Evolutionary conservation across 2,888 invertebrate genomes (phyloP), one percentile per base, ranked within the genome.

Genomic region (Lycocerus yunnanus): DNA sequence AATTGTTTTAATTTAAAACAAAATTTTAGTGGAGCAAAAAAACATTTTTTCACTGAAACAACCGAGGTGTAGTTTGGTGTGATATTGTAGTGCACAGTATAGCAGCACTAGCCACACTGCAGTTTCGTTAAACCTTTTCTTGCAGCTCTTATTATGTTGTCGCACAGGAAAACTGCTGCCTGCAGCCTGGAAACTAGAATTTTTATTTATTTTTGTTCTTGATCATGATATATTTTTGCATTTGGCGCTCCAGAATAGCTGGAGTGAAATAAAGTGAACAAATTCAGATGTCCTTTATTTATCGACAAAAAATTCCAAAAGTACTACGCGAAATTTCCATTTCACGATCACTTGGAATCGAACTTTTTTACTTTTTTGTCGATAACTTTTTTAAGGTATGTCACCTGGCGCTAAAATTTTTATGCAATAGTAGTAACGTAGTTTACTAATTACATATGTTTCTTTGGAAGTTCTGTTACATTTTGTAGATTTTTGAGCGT

Each of bases 51-150:
- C 21, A 72, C 27, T 69, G 24, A 20, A 43, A 24, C 58, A 66
- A 85, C 85, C 85, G 86, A 86, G 85, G 86, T 85, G 85, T 84
- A 86, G 86, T 85, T 86, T 82, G 86, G 87, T 87, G 87, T 85
- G 84, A 84, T 82, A 83, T 80, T 76, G 83, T 84, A 85, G 84
- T 81, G 82, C 81, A 84, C 81, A 77, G 70, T 75, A 43, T 43
- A 79, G 79, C 74, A 79, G 81, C 71, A 78, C 81, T 84, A 83
- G 84, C 72, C 75, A 75, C 79, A 78, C 78, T 79, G 78, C 80
- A 74, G 80, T 80, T 79, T 80, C 78, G 72, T 77, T 76, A 73
- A 72, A 73, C 76, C 77, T 68, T 73, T 72, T 74, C 75, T 69
- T 76, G 75, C 78, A 78, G 79, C 77, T 78, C 80, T 74, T 71